A percentile compares a stretch with the other conserved stretches of the same genome.
phyloP scores from a whole-genome alignment of 2,113 vertebrate genomes.

The Marmota flaviventris region DNA sequence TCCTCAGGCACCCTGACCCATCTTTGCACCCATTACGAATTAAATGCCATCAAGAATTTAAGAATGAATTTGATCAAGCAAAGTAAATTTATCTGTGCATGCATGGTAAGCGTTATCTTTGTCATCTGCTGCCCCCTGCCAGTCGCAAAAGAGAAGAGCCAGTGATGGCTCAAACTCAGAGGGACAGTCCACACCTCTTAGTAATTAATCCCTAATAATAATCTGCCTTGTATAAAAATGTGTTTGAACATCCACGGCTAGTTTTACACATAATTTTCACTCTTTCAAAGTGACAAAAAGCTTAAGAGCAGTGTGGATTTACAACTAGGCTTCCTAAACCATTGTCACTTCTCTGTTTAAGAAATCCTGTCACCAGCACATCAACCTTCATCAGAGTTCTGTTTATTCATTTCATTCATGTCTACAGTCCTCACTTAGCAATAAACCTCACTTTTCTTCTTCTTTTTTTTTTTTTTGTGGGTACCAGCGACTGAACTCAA shows the following conservation, averaged over 20 bases:
- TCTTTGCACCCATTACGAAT: not conserved
- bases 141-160: not conserved
- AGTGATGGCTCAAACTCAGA: not conserved
- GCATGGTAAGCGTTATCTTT: not conserved
- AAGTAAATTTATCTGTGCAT: not conserved
- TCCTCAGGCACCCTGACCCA: not conserved
- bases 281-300: constrained; percentile 77
- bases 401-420: constrained; percentile 56
- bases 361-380: constrained; percentile 52
- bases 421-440: not conserved
- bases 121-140: not conserved
- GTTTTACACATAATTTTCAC: constrained; percentile 79
- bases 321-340: constrained; percentile 62
- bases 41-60: not conserved
- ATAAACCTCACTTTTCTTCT: too few species aligned
- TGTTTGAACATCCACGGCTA: constrained; percentile 65
- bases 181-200: not conserved
- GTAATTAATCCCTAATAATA: constrained; percentile 82
- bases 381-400: constrained; percentile 24
- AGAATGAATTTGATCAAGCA: not conserved
- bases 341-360: constrained; percentile 71
- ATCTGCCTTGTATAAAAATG: constrained; percentile 66
- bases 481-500: too few species aligned
- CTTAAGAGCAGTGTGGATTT: constrained; percentile 68
- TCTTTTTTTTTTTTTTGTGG: too few species aligned